Percentiles rank a stretch among this genome's conserved stretches.
phyloP scores from a whole-genome alignment of 2,888 invertebrate genomes.

The Eucriotettix oculatus region DNA sequence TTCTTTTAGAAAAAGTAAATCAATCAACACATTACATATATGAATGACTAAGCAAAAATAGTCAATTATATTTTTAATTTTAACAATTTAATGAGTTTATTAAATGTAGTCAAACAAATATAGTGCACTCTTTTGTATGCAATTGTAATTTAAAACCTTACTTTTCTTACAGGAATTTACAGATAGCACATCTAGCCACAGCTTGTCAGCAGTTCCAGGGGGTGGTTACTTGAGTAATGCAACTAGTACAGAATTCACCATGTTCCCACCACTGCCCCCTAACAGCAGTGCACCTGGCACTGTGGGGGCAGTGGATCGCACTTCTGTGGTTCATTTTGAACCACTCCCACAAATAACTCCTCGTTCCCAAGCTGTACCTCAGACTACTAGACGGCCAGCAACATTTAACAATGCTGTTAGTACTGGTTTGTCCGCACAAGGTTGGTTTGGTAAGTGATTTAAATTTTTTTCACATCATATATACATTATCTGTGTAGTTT shows the following conservation, averaged over 20 bases:
- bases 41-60: too few species aligned
- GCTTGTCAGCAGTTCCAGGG: constrained; percentile 6
- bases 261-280: constrained; percentile 22
- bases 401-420: constrained; percentile 22
- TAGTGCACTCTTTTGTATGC: too few species aligned
- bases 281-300: constrained; percentile 11
- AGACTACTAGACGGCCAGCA: constrained; percentile 11
- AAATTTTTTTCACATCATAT: too few species aligned
- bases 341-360: constrained; percentile 14
- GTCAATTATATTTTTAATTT: too few species aligned
- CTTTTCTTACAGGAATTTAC: constrained; percentile 16
- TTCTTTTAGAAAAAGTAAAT: too few species aligned
- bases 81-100: too few species aligned
- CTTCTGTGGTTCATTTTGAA: constrained; percentile 14
- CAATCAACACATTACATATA: too few species aligned
- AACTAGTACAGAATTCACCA: constrained; percentile 18
- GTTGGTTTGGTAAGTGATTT: constrained; percentile 30
- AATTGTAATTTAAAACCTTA: too few species aligned
- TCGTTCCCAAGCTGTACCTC: constrained; percentile 5
- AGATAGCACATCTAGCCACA: constrained; percentile 24
- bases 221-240: background rate
- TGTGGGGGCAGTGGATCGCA: constrained; percentile 17
- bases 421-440: constrained; percentile 22
- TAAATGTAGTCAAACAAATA: too few species aligned
- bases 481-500: background rate